Conservation (phyloP, 1,140 invertebrate genomes). For the Caenorhabditis inopinata region DNA sequence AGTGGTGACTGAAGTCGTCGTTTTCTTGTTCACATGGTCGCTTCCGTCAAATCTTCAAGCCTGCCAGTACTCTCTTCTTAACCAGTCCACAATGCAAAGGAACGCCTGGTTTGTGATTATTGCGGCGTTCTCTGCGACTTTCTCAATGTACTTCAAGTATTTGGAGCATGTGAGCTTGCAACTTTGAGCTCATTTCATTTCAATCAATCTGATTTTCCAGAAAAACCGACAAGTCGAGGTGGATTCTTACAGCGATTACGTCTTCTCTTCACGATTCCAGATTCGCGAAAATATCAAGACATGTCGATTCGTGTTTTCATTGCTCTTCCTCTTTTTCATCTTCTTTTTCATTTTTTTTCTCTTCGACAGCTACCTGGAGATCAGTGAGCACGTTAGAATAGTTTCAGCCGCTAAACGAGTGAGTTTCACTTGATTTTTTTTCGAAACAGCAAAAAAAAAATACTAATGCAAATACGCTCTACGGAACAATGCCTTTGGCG, state of each 20-base stretch:
- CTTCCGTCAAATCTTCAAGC: neutral
- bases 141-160: neutral
- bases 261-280: neutral
- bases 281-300: neutral
- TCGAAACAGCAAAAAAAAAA: too few species aligned
- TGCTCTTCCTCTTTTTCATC: neutral
- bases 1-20: neutral
- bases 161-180: neutral
- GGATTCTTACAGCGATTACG: neutral
- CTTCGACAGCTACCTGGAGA: neutral
- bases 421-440: too few species aligned
- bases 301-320: neutral
- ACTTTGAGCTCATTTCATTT: neutral
- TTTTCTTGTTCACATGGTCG: neutral
- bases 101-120: conserved; percentile 18
- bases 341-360: conserved; percentile 3
- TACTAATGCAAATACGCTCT: too few species aligned
- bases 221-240: neutral
- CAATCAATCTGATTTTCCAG: too few species aligned
- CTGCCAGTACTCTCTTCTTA: neutral
- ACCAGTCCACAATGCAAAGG: neutral
- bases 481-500: too few species aligned
- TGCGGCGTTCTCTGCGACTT: neutral
- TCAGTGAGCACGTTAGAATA: neutral
- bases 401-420: neutral